Base-by-base conservation (phyloP, 2,888 invertebrate species). In the Acronicta leporina region DNA sequence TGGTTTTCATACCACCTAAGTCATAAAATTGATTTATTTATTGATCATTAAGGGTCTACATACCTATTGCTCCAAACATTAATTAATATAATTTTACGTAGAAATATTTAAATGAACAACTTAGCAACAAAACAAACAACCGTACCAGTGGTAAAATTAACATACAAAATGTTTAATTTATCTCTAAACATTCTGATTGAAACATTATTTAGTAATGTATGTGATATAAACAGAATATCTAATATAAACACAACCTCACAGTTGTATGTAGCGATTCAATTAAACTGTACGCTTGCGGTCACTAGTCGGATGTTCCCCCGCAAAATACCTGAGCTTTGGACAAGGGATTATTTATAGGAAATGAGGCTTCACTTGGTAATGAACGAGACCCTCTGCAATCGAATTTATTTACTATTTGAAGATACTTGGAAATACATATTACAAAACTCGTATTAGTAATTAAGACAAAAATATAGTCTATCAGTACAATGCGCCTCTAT, bases 241-340 rank as follows among this genome's bases (percentile, higher is more conserved):
- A 62, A 62, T 62, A 60, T 61, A 59, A 63, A 54, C 70, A 63
- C 64, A 73, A 69, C 64, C 66, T 55, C 61, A 51, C 51, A 57
- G 50, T 51, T 64, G 57, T 63, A 53, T 56, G 43, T 50, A 62
- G 48, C 49, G 46, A 66, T 75, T 70, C 46, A 55, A 66, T 63
- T 61, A 60, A 47, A 61, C 33, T 42, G 48, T 42, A 43, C 52
- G 45, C 64, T 53, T 62, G 63, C 38, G 69, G 60, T 58, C 41
- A 67, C 13, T 49, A n/a, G 16, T 44, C 10, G 41, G 41, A 42
- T 58, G 62, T 46, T 56, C 46, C 9, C 41, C 30, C 46, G 35
- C 46, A 62, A 63, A 70, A 68, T 58, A 52, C 42, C 40, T 57
- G 42, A 7, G n/a, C 15, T 52, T 51, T 25, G 55, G 62, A 72